These are phyloP conservation scores for Lasius fuliginosus DNA, from an alignment of 2,888 invertebrate genomes.

Conservation along the genomic window DNA sequence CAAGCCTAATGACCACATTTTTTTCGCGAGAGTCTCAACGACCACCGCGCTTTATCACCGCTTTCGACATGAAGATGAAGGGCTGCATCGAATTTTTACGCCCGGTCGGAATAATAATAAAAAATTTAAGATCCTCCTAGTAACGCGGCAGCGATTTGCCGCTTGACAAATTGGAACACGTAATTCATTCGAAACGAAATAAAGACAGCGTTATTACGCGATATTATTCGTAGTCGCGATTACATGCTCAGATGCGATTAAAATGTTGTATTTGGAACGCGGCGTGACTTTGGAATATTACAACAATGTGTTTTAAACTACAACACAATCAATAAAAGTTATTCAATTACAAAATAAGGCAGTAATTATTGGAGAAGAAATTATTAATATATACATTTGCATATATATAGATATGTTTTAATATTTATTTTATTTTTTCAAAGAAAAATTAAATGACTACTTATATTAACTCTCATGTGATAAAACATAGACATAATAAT, in stretches of 20 bases:
- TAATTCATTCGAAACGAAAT: constrained; percentile 58
- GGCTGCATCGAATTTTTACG: constrained; percentile 70
- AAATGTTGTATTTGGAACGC: not conserved
- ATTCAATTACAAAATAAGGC: not conserved
- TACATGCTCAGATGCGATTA: constrained; percentile 29
- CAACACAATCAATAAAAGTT: not conserved
- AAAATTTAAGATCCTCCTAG: constrained; percentile 64
- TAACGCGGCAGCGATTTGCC: constrained; percentile 8
- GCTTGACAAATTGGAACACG: constrained; percentile 58
- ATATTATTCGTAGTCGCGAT: not conserved
- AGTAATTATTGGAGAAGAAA: not conserved
- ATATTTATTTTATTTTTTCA: not conserved
- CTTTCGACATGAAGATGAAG: constrained; percentile 65
- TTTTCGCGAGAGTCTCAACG: constrained; percentile 64
- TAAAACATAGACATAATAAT: not conserved
- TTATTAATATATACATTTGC: not conserved
- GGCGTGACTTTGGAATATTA: constrained; percentile 9
- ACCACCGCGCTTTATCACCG: constrained; percentile 71
- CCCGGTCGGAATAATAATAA: constrained; percentile 61
- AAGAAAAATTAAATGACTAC: not conserved
- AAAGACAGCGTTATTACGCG: not conserved
- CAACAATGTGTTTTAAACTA: not conserved
- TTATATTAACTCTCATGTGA: not conserved
- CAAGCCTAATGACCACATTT: constrained; percentile 76
- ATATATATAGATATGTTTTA: not conserved